Evolutionary conservation across 1,140 invertebrate genomes (phyloP), one percentile per base, ranked within the genome.

Genomic region (Nilaparvata lugens): DNA sequence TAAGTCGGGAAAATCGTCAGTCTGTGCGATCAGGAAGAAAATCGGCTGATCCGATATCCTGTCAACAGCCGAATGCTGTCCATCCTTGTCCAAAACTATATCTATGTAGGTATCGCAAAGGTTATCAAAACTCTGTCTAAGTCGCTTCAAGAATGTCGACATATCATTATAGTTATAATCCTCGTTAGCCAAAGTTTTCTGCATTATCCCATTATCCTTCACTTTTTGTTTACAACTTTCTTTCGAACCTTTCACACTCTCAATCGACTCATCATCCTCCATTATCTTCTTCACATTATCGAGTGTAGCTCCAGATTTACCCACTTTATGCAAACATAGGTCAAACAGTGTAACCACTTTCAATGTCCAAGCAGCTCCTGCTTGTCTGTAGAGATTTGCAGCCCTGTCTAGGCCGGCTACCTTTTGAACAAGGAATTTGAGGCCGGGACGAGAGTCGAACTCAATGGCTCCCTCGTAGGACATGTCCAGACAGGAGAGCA

Each of bases 341-440:
- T 95, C 89, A 53, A 95, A 86, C 18, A 94, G 72, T 1, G 89
- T 83, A 51, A 93, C 87, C n/a, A 91, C 85, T 70, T 92, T 91
- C 2, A 95, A 86, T 1, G 91, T 86, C 86, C 91, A 94, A 13
- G 90, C 88, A 2, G 90, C 89, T 24, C 89, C 91, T n/a, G 92
- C 89, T 74, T 94, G 91, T 62, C 89, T 89, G 70, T 95, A 97
- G 16, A 95, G 74, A 76, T 96, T 96, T 0, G 93, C 91, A 11
- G 92, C 90, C 66, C 89, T 83, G 40, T 89, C 87, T 57, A 93
- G 80, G 67, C 89, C 88, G 0, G 87, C 89, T 0, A 96, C 92
- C 78, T 95, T 96, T 73, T 96, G 92, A 48, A 95, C 83, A 4
- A 96, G 78, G 72, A 96, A 95, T 72, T 96, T 96, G 6, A 97